Conservation (phyloP, 2,888 invertebrate genomes). For the Acronicta alni region DNA sequence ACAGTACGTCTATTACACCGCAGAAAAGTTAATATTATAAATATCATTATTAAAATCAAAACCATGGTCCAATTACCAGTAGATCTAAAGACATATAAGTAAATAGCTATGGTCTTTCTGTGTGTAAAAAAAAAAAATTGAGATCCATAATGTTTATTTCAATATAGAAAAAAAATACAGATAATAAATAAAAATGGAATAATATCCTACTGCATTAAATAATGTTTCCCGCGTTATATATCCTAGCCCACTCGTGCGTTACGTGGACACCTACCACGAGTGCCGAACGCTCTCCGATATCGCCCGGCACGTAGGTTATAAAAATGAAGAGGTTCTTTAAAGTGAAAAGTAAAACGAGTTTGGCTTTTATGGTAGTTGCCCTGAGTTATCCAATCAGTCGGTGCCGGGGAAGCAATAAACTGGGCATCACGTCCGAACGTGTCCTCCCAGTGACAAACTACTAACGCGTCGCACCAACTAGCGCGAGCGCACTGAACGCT, state of each 20-base stretch:
- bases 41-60: background rate
- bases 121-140: too few relatives aligned
- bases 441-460: slow-evolving; percentile 70
- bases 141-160: background rate
- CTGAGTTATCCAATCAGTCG: slow-evolving; percentile 77
- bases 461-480: slow-evolving; percentile 58
- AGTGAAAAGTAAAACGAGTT: slow-evolving; percentile 61
- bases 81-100: too few relatives aligned
- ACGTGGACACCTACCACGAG: slow-evolving; percentile 40
- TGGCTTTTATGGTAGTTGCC: slow-evolving; percentile 63
- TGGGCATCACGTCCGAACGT: slow-evolving; percentile 77
- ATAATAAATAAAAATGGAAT: slow-evolving; percentile 38
- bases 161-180: slow-evolving; percentile 10
- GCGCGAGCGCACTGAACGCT: slow-evolving; percentile 58
- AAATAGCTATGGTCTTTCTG: too few relatives aligned
- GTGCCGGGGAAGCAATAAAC: slow-evolving; percentile 77
- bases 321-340: slow-evolving; percentile 42
- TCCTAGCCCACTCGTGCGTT: slow-evolving; percentile 50
- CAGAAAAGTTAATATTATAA: background rate
- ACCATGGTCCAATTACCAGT: too few relatives aligned
- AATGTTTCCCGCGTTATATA: slow-evolving; percentile 57
- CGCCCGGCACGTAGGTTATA: slow-evolving; percentile 35
- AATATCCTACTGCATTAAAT: slow-evolving; percentile 52
- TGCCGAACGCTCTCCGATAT: slow-evolving; percentile 31
- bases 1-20: background rate